Evolutionary conservation across 2,113 vertebrate species (phyloP), one percentile per base, ranked within the genome.

Genomic region (Boulengeromyrus knoepffleri): DNA sequence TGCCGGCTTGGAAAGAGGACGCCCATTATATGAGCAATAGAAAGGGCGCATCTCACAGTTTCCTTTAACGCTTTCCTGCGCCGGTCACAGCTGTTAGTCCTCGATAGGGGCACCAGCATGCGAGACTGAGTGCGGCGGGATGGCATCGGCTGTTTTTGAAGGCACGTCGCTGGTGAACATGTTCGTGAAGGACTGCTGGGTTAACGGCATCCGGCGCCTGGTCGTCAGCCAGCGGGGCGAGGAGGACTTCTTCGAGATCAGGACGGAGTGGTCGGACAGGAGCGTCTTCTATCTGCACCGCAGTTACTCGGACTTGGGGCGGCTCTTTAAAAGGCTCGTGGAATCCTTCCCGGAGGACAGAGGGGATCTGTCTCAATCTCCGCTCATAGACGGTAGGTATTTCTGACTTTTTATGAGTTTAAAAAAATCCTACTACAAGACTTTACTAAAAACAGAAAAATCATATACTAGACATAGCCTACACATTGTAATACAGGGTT

Each of bases 251-350:
- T 97, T 96, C 92, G 96, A 97, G 94, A 96, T 97, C 93, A 95
- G 96, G 92, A 96, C 96, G 0, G 97, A 97, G 94, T 97, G 97
- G 97, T 97, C 96, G 88, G 96, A 97, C 93, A 94, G 96, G 93
- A 97, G 95, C 93, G 94, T 97, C 56, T 94, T 96, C 56, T 96
- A 97, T 93, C 91, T 96, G 90, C 96, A 96, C 93, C 94, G 97
- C 90, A 96, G 97, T 94, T 94, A 95, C 91, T 95, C 96, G 0
- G 97, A 97, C 92, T 92, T 97, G 85, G 95, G 94, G 12, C 95
- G 96, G 84, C 95, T 97, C 87, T 95, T 96, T 90, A 96, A 94
- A 92, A 94, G 95, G n/a, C 94, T 97, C 10, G 94, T 94, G n/a
- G 96, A 96, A 91, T 95, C 96, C 66, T 97, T 97, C 92, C 96